phyloP scores from a whole-genome alignment of 2,113 vertebrate genomes.

The Pionites leucogaster region DNA sequence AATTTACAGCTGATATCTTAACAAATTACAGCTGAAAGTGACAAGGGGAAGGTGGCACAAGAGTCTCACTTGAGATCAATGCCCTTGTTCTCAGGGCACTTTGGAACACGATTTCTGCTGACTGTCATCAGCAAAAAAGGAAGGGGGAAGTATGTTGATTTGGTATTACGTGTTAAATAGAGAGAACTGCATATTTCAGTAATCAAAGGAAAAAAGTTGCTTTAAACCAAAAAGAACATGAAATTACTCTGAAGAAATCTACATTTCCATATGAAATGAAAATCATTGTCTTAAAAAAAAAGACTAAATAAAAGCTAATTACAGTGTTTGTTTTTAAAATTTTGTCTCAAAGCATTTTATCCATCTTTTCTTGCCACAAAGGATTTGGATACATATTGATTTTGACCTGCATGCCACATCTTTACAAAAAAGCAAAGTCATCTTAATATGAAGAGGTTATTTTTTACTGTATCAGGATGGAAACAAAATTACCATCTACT shows the following conservation, averaged over 20 bases:
- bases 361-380: slow-evolving; percentile 58
- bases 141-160: slow-evolving; percentile 64
- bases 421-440: slow-evolving; percentile 69
- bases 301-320: slow-evolving; percentile 68
- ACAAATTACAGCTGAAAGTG: slow-evolving; percentile 83
- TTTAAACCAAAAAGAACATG: slow-evolving; percentile 69
- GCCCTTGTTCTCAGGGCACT: slow-evolving; percentile 67
- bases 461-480: slow-evolving; percentile 59
- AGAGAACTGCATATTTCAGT: slow-evolving; percentile 64
- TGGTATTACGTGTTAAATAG: slow-evolving; percentile 62
- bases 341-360: slow-evolving; percentile 60
- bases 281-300: slow-evolving; percentile 72
- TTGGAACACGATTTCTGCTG: slow-evolving; percentile 73
- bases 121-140: slow-evolving; percentile 61
- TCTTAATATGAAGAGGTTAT: slow-evolving; percentile 66
- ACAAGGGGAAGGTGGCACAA: slow-evolving; percentile 76
- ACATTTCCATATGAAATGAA: slow-evolving; percentile 69
- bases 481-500: slow-evolving; percentile 57
- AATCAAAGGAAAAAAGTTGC: slow-evolving; percentile 70
- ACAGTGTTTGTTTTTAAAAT: slow-evolving; percentile 68
- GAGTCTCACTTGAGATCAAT: slow-evolving; percentile 74
- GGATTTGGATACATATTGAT: slow-evolving; percentile 55
- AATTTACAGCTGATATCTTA: slow-evolving; percentile 87
- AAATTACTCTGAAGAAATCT: slow-evolving; percentile 65
- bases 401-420: slow-evolving; percentile 52